Evolutionary conservation across 1,140 invertebrate species (phyloP), one percentile per base, ranked within the genome.

Genomic region (Drosophila nannoptera): DNA sequence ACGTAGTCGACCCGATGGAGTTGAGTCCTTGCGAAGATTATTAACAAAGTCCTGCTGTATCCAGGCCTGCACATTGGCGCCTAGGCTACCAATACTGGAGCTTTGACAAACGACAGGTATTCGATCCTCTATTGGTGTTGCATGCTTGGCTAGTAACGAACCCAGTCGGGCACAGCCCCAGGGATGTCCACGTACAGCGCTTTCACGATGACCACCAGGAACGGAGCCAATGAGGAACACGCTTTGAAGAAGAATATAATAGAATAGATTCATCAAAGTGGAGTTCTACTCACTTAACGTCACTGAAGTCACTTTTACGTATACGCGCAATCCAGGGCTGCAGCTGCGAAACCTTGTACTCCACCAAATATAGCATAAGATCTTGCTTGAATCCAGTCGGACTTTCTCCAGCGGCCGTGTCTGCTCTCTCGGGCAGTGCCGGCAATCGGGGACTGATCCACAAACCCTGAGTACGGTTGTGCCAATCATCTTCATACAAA

Each of bases 391-490:
- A 99, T 48, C 92, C 90, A 0, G 97, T 98, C 0, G 91, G 90
- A 35, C 96, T 97, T 71, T 98, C 96, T 3, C 96, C 96, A 9
- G 92, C 92, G 32, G 82, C 90, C 0, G 92, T 90, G 75, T 93
- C 92, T 0, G 91, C 87, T 4, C 88, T 90, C 12, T 91, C 87
- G 0, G 91, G 89, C 42, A 96, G 77, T 22, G 88, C 89, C 0
- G 94, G 93, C 83, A 97, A 94, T 16, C 92, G 88, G 0, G 96
- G 96, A 87, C 96, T 97, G 7, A 99, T 92, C 97, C 97, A 98
- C 43, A 96, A 90, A 0, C 96, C 97, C 91, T 99, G 97, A 9
- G 97, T 97, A 88, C 97, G 94, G 88, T 98, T 96, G 76, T 95
- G 92, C 97, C 97, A 99, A 90, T 99, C 97, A 62, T 94, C 93